A percentile compares a stretch with the other conserved stretches of the same genome.
These are phyloP conservation scores for Pagetopsis macropterus DNA, from an alignment of 2,797 vertebrate species.

Conservation along the genomic window DNA sequence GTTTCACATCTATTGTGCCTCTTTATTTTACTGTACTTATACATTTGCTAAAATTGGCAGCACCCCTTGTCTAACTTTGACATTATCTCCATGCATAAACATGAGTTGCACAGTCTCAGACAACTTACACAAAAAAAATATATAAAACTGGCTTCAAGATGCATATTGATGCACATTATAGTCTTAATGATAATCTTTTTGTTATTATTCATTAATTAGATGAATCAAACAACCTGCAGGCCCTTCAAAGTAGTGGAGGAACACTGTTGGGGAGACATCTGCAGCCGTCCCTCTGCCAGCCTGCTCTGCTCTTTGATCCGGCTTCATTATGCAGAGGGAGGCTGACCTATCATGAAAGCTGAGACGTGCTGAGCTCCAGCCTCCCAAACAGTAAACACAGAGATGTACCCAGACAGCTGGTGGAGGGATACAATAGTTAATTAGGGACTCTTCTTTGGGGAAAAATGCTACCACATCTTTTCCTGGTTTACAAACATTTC, in stretches of 20 bases:
- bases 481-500: constrained; percentile 48
- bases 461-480: constrained; percentile 49
- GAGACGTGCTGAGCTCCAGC: constrained; percentile 52
- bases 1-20: constrained; percentile 18
- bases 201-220: constrained; percentile 22
- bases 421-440: constrained; percentile 39
- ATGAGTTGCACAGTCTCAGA: constrained; percentile 13
- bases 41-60: constrained; percentile 11
- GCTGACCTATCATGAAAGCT: constrained; percentile 65
- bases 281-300: constrained; percentile 55
- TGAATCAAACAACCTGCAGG: constrained; percentile 27
- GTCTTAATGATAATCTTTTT: constrained; percentile 3
- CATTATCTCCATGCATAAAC: constrained; percentile 52
- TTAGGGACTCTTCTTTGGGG: constrained; percentile 27
- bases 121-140: not conserved
- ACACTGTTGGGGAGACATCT: constrained; percentile 59
- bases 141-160: not conserved
- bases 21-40: not conserved
- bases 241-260: constrained; percentile 34
- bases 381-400: constrained; percentile 54
- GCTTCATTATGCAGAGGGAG: constrained; percentile 62
- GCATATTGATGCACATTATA: not conserved
- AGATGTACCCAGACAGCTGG: constrained; percentile 51
- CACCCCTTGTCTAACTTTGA: constrained; percentile 30
- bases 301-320: constrained; percentile 69